A percentile compares a stretch with the other conserved stretches of the same genome.
Conservation (phyloP, 2,113 vertebrate species). For the Prunella himalayana region DNA sequence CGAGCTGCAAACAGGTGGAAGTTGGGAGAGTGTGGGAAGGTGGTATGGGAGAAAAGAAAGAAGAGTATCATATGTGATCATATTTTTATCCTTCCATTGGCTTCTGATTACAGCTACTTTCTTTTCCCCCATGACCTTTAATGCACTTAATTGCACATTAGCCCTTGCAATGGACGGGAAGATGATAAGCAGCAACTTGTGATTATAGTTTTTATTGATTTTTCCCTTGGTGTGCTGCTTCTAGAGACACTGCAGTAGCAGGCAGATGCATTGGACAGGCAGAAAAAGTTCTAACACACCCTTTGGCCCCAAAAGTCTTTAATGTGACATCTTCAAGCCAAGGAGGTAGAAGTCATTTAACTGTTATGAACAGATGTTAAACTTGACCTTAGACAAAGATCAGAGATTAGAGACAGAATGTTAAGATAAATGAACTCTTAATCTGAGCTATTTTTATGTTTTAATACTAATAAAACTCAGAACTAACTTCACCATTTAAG, state of each 20-base stretch:
- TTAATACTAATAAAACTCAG: neutral
- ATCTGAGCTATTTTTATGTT: neutral
- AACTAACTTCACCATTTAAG: neutral
- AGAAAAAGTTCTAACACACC: neutral
- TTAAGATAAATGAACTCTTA: neutral
- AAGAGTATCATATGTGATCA: neutral
- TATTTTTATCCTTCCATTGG: neutral
- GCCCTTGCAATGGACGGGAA: neutral
- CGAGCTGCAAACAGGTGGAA: neutral
- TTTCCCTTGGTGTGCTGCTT: conserved; percentile 10
- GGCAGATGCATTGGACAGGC: neutral
- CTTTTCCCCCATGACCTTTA: neutral
- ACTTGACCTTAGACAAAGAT: neutral
- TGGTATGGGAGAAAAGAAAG: neutral
- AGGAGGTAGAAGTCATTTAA: neutral
- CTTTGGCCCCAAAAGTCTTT: neutral
- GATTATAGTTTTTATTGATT: conserved; percentile 12
- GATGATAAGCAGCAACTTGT: conserved; percentile 35
- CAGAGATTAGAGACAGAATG: neutral
- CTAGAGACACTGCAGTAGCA: neutral
- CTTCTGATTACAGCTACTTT: neutral
- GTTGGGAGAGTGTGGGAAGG: neutral
- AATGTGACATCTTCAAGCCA: neutral
- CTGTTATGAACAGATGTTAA: neutral
- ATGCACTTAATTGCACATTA: conserved; percentile 45